Percentiles rank a stretch among this genome's conserved stretches.
Evolutionary conservation across 1,140 invertebrate genomes (phyloP).

Genomic region (Drosophila kanapiae): DNA sequence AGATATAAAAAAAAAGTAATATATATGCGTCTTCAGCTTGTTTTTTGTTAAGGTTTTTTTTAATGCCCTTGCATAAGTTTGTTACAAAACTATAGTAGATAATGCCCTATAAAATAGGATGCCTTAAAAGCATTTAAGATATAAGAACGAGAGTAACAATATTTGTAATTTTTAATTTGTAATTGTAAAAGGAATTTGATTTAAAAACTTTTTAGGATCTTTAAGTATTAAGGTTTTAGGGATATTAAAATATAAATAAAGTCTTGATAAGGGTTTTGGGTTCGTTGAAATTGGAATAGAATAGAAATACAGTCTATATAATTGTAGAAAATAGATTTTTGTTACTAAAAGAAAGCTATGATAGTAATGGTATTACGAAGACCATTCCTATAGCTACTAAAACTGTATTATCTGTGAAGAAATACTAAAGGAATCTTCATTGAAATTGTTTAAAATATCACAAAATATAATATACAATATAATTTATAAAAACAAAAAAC

Average conservation of each 20-base stretch:
- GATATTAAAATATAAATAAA: not conserved
- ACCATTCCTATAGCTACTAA: not conserved
- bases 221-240: not conserved
- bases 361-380: fast-evolving
- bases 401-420: not conserved
- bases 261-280: not conserved
- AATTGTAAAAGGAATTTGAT: not conserved
- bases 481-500: not conserved
- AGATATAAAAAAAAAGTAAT: slow-evolving; percentile 9
- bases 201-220: not conserved
- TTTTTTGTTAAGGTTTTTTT: slow-evolving; percentile 22
- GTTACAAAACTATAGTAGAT: not conserved
- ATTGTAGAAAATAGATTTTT: not conserved
- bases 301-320: not conserved
- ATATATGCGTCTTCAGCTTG: slow-evolving; percentile 6
- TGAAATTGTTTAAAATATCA: not conserved
- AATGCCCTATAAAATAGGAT: not conserved
- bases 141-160: not conserved
- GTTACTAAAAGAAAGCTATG: not conserved
- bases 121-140: not conserved
- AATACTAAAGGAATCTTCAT: not conserved
- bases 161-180: no score
- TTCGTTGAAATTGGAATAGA: not conserved
- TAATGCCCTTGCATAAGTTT: not conserved
- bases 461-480: not conserved